phyloP scores from a whole-genome alignment of 2,888 invertebrate genomes.

The Metacarcinus magister region DNA sequence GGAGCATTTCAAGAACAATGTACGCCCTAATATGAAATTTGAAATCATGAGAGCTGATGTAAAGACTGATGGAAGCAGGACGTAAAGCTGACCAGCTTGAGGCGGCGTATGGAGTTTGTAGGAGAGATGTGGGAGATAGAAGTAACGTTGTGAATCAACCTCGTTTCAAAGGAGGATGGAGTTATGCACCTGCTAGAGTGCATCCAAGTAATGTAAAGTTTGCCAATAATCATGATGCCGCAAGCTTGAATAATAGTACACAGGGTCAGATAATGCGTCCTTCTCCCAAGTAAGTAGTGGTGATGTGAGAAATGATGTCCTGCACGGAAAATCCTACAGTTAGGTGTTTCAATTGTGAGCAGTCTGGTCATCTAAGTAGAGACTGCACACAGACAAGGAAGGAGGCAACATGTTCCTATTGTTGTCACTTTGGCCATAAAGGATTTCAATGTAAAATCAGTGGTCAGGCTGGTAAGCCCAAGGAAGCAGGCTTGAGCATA shows the following conservation, averaged over 20 bases:
- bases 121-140: neutral
- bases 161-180: neutral
- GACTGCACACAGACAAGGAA: no score
- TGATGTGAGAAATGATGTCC: no score
- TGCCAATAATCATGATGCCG: neutral
- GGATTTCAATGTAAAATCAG: neutral
- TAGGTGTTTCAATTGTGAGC: no score
- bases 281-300: neutral
- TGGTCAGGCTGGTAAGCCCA: neutral
- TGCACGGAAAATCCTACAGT: no score
- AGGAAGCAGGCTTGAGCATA: neutral
- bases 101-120: neutral
- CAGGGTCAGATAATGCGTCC: neutral
- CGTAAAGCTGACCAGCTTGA: constrained; percentile 26
- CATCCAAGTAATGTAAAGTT: no score
- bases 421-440: neutral
- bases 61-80: constrained; percentile 10
- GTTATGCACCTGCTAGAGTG: neutral
- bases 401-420: neutral
- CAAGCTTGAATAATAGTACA: neutral
- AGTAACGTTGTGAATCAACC: neutral
- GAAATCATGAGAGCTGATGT: neutral
- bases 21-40: neutral
- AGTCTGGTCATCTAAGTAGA: no score
- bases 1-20: neutral